Evolutionary conservation across 1,140 invertebrate genomes (phyloP), one percentile per base, ranked within the genome.

Genomic region (Drosophila nigrodunni): DNA sequence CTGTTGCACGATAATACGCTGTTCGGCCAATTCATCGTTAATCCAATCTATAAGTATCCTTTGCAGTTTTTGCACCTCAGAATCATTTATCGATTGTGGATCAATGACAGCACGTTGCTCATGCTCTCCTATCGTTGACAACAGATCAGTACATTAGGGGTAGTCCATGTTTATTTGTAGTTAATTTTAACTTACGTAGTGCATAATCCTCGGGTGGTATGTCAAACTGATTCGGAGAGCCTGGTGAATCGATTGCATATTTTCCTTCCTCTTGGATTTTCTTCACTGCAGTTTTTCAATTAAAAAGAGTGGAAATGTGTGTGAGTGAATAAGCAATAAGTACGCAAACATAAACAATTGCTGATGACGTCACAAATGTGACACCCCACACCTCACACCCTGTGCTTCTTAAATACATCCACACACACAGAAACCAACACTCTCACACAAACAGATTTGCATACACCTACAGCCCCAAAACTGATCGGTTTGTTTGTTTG

Each of bases 101-200:
- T 98, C 98, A 69, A 99, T 97, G 93, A 99, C 98, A 3, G 98
- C 98, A 76, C 98, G 94, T 94, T 99, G 98, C 93, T 99, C 98
- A 93, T 98, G 98, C 90, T 99, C 98, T 90, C 97, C 97, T 97
- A 39, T 30, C 3, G 15, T 52, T 25, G 21, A 54, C 13, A 39
- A 39, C 15, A 34, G 7, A 11, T 2, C 13, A 61, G 11, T 35
- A 30, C 25, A 30, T 30, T 30, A 30, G 18, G 18, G 0, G 3
- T 47, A 8, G 4, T 47, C 15, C 0, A 35, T 35, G 11, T 34
- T 25, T 21, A 30, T 2, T 11, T 11, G n/a, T 46, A 11, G 59
- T 71, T 49, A 30, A 30, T 0, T 9, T 7, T 25, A 3, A 93
- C 93, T 94, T 94, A 97, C 97, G 96, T 30, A 99, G 93, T 70